Evolutionary conservation across 2,888 invertebrate genomes (phyloP), one percentile per base, ranked within the genome.

Genomic region (Andrena praecox): DNA sequence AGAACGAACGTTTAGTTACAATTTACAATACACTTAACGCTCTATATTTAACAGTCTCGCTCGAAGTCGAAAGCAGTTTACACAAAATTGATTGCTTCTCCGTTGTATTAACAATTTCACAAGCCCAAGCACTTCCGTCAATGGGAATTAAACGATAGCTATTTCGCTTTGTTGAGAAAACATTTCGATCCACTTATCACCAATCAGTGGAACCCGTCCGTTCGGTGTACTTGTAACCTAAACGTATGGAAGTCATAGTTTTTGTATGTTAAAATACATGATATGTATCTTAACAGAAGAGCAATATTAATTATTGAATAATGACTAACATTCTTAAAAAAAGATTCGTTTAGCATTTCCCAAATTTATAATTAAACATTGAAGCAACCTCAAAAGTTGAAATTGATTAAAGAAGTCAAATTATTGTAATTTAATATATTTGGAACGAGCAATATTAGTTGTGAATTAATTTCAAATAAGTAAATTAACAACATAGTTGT

Each of bases 41-140:
- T 50, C 69, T 76, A 76, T 76, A 76, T 79, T 76, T 69, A 79
- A 79, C 69, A 42, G 24, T 77, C 64, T 50, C 42, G 64, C 12
- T 35, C 27, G 64, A 52, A 48, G 63, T 67, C 33, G 50, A 54
- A 42, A 66, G 52, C 60, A 66, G 31, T 62, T 52, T 56, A 33
- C 33, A 8, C n/a, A 27, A 62, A 75, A 68, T 33, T 56, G 62
- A 78, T 75, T 75, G 52, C 67, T 20, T 10, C 54, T 48, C 16
- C 12, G 35, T 27, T 64, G 3, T 48, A 31, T n/a, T 12, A 24
- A 35, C 33, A 64, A 64, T 64, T 63, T 54, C 63, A 52, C 42
- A 33, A 35, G 63, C 20, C 24, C 8, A 10, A 10, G 33, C 20
- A 50, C 60, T 20, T 77, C 27, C n/a, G 20, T n/a, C n/a, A 4